These are phyloP conservation scores for Callipepla californica DNA, from an alignment of 2,113 vertebrate species.

Conservation along the genomic window DNA sequence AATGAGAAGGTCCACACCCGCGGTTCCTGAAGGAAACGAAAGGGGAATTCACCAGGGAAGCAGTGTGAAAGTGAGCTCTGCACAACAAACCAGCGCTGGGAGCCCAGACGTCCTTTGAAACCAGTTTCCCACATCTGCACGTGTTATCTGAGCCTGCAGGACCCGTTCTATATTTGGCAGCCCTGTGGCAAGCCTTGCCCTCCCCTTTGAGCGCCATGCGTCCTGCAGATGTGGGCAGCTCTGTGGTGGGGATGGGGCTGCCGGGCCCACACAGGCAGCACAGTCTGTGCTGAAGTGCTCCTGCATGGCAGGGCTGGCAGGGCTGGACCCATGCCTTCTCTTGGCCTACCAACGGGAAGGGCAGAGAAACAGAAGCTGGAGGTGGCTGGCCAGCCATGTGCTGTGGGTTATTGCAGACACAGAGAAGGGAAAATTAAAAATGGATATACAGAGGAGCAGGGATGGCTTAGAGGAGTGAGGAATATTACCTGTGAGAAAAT, in stretches of 20 bases:
- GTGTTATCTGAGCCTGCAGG: not conserved
- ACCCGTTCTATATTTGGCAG: conserved; percentile 12
- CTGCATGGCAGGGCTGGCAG: not conserved
- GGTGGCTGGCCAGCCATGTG: not conserved
- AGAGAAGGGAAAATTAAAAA: not conserved
- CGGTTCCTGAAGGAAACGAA: not conserved
- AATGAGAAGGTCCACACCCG: not conserved
- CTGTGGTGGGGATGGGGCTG: fast-evolving
- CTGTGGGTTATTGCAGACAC: not conserved
- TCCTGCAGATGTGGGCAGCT: not conserved
- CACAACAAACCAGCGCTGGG: not conserved
- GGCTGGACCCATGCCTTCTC: not conserved
- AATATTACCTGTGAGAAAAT: conserved; percentile 80
- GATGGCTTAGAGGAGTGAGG: not conserved
- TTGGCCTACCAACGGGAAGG: not conserved
- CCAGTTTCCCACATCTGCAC: not conserved
- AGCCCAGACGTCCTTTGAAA: not conserved
- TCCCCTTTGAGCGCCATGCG: not conserved
- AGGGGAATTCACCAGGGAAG: not conserved
- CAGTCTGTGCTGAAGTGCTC: not conserved
- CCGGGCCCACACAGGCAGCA: not conserved
- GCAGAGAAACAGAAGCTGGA: not conserved
- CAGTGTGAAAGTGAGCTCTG: not conserved
- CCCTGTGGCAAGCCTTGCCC: not conserved
- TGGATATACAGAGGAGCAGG: not conserved